Evolutionary conservation across 2,113 vertebrate genomes (phyloP), one percentile per base, ranked within the genome.

Genomic region (Choloepus hoffmanni): DNA sequence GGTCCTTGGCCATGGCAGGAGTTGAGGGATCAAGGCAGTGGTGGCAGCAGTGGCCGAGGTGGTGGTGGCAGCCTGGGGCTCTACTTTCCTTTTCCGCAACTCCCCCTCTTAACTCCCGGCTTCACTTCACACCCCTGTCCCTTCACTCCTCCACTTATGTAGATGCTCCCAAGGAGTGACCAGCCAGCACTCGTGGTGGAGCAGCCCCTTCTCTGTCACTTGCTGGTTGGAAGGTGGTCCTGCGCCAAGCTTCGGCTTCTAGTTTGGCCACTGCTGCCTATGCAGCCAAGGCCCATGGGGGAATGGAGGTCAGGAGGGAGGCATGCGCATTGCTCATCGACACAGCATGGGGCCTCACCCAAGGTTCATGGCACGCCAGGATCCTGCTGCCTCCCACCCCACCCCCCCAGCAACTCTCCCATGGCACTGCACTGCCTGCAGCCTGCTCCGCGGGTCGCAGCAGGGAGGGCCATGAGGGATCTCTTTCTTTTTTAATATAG

Each of bases 281-380:
- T 48, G 7, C 53, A 19, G 43, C 82, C 24, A 43, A 85, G 67
- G 53, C 81, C 50, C 13, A 60, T 45, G 53, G 62, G 48, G 18
- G 78, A 23, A 24, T 30, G 53, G 53, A 50, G n/a, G 83, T 62
- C n/a, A n/a, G n/a, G n/a, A n/a, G n/a, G n/a, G n/a, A n/a, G n/a
- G n/a, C n/a, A 26, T 40, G 28, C 53, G 63, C 92, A 3, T 12
- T 13, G 55, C 72, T 95, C 77, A 73, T 63, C 81, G 48, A 73
- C 90, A 78, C 62, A 10, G 21, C 45, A 28, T 1, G 7, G 36
- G 48, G 73, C 43, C 40, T 10, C 40, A 24, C 36, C 62, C 24
- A 48, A 85, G 82, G 93, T n/a, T 97, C 92, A 65, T 43, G 70
- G 72, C n/a, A 92, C 90, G n/a, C 89, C 30, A 33, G n/a, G 60